Evolutionary conservation across 2,113 vertebrate species (phyloP).

Genomic region (Pituophis catenifer): DNA sequence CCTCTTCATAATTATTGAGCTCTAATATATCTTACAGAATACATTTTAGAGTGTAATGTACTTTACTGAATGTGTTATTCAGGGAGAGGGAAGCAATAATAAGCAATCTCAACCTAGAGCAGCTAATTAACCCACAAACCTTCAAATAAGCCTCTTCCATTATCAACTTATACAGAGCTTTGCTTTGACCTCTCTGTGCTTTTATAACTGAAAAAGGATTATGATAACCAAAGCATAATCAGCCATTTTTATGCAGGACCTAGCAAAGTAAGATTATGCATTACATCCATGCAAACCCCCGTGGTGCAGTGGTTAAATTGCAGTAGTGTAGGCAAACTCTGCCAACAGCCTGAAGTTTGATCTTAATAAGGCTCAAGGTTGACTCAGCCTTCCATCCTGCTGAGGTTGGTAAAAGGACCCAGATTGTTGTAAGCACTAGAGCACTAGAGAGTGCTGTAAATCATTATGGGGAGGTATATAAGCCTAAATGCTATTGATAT

Average conservation of each 20-base stretch:
- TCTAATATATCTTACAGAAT: not conserved
- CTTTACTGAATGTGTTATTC: not conserved
- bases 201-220: not conserved
- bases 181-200: not conserved
- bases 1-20: not conserved
- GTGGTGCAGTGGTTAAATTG: not conserved
- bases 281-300: not conserved
- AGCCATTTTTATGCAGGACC: not conserved
- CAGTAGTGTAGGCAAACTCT: not conserved
- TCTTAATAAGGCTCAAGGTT: not conserved
- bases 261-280: not conserved
- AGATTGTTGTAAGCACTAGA: not conserved
- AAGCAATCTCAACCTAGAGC: not conserved
- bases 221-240: not conserved
- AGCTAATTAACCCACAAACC: not conserved
- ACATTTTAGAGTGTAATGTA: not conserved
- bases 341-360: not conserved
- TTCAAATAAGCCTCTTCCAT: not conserved
- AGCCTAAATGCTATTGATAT: not conserved
- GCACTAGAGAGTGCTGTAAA: not conserved
- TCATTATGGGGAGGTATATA: not conserved
- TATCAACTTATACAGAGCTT: not conserved
- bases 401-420: not conserved
- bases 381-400: not conserved
- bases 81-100: not conserved